Evolutionary conservation across 2,113 vertebrate species (phyloP).

Genomic region (Oxyruncus cristatus): DNA sequence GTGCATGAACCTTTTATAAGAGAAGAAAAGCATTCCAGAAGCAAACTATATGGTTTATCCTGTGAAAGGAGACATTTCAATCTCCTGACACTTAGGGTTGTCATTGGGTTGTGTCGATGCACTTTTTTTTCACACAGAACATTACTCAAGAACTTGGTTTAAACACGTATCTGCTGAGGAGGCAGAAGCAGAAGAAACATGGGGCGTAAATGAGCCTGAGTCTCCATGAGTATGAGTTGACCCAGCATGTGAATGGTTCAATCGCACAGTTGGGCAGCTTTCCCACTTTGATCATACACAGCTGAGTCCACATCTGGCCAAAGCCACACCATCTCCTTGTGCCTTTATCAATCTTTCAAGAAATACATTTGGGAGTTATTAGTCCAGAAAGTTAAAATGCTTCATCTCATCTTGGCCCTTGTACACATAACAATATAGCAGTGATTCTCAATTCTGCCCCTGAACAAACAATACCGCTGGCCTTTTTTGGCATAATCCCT

Average conservation of each 20-base stretch:
- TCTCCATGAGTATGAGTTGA: fast-evolving
- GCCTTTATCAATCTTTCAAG: not conserved
- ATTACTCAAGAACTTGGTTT: not conserved
- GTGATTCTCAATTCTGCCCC: not conserved
- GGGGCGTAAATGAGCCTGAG: not conserved
- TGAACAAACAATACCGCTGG: not conserved
- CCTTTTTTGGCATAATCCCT: not conserved
- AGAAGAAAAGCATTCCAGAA: not conserved
- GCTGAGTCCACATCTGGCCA: not conserved
- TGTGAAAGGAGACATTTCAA: not conserved
- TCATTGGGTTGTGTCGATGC: fast-evolving
- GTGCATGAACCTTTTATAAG: not conserved
- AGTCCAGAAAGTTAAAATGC: not conserved
- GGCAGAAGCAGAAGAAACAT: not conserved
- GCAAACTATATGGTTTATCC: not conserved
- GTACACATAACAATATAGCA: not conserved
- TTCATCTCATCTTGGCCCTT: not conserved
- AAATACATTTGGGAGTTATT: not conserved
- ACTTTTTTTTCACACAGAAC: not conserved
- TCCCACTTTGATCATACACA: not conserved
- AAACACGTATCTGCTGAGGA: not conserved
- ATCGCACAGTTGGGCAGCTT: not conserved
- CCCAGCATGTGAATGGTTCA: not conserved
- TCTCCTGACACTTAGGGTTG: not conserved
- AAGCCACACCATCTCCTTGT: not conserved